Evolutionary conservation across 1,140 invertebrate species (phyloP), one percentile per base, ranked within the genome.

Genomic region (Octopus bimaculoides): DNA sequence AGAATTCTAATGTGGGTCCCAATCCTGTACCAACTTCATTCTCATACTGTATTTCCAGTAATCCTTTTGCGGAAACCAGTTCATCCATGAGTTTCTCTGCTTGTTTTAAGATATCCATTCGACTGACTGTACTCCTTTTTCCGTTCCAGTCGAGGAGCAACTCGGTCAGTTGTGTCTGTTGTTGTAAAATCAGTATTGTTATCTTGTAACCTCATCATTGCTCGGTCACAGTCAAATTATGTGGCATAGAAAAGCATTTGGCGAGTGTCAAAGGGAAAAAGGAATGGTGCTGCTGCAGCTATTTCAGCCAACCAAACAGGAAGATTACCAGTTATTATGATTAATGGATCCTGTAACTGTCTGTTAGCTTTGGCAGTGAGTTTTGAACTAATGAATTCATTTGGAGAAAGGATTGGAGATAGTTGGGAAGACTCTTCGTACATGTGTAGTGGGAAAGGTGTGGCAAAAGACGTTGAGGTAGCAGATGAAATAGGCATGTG

Each of bases 1-100:
- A 99, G 90, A 99, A 99, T 91, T 99, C 98, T 74, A 99, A 91
- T 1, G 98, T 99, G 55, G 98, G 98, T n/a, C 98, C 98, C 54
- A 99, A 92, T 20, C 98, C 98, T 71, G 97, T 99, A 84, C 98
- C 98, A 76, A 98, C 94, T 92, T 99, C 98, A 90, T 98, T 97
- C 87, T 98, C 96, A 91, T 99, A 99, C 91, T 98, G 96, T 85
- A 97, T 95, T 92, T 99, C 98, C 6, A 99, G 91, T 78, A 99
- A 91, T 75, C 97, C 96, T 91, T 97, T 95, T 14, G 96, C 96
- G 83, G 95, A 94, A 4, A 95, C 96, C 85, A 98, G 93, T 89
- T 99, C 97, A 90, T 97, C 93, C 86, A 98, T 95, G 74, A 98
- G 94, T 91, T 96, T 94, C 92, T 99, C 97, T 4, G 97, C 96